phyloP scores from a whole-genome alignment of 2,113 vertebrate genomes.

The Phyllostomus hastatus region DNA sequence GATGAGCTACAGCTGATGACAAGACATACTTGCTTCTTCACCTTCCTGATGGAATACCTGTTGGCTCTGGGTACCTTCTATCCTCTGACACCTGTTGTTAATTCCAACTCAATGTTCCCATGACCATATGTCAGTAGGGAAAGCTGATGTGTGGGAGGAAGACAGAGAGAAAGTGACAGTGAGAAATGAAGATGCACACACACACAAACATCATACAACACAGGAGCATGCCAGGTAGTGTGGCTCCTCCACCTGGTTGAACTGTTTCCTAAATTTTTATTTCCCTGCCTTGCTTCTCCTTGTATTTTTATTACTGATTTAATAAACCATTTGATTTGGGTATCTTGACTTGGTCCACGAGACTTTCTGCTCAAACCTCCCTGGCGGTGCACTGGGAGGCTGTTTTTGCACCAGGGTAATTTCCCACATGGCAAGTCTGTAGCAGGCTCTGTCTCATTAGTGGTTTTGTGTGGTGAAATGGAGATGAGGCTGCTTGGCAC shows the following conservation, averaged over 20 bases:
- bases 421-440: background rate
- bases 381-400: too few species aligned
- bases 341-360: background rate
- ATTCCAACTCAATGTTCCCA: background rate
- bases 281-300: background rate
- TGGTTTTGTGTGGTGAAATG: background rate
- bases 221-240: background rate
- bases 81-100: background rate
- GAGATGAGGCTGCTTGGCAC: background rate
- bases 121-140: background rate
- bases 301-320: background rate
- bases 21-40: accelerated
- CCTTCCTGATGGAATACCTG: background rate
- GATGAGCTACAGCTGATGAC: background rate
- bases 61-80: background rate
- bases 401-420: background rate
- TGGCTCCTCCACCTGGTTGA: background rate
- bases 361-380: background rate
- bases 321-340: background rate
- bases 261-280: background rate
- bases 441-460: background rate
- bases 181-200: background rate
- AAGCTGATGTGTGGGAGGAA: background rate
- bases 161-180: background rate
- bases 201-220: background rate